phyloP scores from a whole-genome alignment of 2,888 invertebrate species.

The Tenthredo livida region DNA sequence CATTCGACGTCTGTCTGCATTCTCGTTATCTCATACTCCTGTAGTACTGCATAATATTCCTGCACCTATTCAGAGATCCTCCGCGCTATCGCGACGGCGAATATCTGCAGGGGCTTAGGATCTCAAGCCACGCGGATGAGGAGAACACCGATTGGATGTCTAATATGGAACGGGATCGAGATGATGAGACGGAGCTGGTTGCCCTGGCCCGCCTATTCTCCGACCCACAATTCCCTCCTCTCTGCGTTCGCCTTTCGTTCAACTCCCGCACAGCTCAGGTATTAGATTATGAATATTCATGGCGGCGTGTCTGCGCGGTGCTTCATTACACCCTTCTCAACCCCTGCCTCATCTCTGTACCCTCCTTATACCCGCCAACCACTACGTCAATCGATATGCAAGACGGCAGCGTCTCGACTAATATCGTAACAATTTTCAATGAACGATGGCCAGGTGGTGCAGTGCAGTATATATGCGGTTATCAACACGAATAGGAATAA shows the following conservation, averaged over 20 bases:
- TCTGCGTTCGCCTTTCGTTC: conserved; percentile 33
- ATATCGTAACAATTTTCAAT: background rate
- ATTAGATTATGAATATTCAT: conserved; percentile 79
- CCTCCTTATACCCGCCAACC: conserved; percentile 50
- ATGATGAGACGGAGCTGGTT: conserved; percentile 67
- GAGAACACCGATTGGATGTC: conserved; percentile 63
- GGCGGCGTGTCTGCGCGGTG: conserved; percentile 77
- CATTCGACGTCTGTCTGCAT: conserved; percentile 55
- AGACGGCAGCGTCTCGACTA: conserved; percentile 65
- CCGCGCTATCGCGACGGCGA: background rate
- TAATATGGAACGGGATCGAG: conserved; percentile 75
- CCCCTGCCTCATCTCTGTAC: conserved; percentile 54
- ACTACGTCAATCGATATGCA: conserved; percentile 77
- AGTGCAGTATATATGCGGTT: too few relatives aligned
- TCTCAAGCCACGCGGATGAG: conserved; percentile 20
- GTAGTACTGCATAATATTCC: background rate
- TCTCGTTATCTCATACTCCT: background rate
- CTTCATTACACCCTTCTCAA: conserved; percentile 76
- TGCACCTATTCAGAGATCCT: background rate
- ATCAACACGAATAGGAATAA: too few relatives aligned
- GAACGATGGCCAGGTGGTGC: background rate
- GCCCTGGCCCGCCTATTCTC: conserved; percentile 29
- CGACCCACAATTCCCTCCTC: conserved; percentile 21
- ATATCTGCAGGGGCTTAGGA: background rate
- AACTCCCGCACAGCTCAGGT: conserved; percentile 71